Conservation (phyloP, 2,113 vertebrate species). For the Microtus ochrogaster region DNA sequence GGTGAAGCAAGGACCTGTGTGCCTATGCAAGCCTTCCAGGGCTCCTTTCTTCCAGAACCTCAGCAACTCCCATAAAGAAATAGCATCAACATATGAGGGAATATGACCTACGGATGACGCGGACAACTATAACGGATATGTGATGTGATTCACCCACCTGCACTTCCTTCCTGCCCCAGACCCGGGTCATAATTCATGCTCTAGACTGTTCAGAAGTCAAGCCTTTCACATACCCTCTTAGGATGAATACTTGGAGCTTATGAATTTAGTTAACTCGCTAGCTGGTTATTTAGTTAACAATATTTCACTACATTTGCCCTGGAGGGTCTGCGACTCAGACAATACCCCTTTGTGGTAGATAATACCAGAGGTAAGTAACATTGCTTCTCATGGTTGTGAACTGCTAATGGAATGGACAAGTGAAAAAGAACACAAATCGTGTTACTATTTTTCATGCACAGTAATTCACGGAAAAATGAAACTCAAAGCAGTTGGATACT, state of each 20-base stretch:
- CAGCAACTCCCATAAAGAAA: slow-evolving; percentile 15
- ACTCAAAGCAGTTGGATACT: background rate
- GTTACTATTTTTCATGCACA: background rate
- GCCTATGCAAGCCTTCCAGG: background rate
- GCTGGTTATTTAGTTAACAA: background rate
- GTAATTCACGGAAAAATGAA: slow-evolving; percentile 16
- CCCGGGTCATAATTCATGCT: background rate
- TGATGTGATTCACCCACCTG: background rate
- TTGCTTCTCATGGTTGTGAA: background rate
- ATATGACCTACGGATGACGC: background rate
- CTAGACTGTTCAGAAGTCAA: background rate
- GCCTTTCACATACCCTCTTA: background rate
- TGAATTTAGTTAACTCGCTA: background rate
- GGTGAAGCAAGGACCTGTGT: background rate
- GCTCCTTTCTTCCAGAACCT: background rate
- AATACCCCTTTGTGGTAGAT: background rate
- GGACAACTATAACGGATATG: background rate
- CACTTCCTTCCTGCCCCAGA: background rate
- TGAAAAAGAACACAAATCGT: background rate
- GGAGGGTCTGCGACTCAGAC: background rate
- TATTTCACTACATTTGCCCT: background rate
- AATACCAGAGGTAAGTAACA: background rate
- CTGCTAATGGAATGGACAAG: background rate
- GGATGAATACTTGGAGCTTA: background rate
- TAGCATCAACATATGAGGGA: background rate